Conservation (phyloP, 1,140 invertebrate species). For the Drosophila arawakana region DNA sequence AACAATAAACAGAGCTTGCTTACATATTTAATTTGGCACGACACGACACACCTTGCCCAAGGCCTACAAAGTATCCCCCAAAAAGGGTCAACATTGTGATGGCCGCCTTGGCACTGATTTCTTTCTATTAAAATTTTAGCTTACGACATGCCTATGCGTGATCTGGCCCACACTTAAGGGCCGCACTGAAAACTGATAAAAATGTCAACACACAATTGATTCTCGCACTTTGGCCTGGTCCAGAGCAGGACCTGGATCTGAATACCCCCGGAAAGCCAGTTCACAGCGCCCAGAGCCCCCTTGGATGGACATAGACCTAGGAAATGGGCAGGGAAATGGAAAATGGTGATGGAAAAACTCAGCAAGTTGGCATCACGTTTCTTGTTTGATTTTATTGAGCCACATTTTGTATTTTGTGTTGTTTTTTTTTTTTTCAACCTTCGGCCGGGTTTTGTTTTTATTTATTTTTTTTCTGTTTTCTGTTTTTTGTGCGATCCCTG, state of each 20-base stretch:
- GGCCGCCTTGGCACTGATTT: conserved; percentile 68
- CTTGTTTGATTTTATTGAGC: conserved; percentile 81
- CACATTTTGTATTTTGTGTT: conserved; percentile 49
- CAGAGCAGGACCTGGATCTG: conserved; percentile 4
- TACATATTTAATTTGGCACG: conserved; percentile 72
- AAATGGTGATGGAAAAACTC: conserved; percentile 17
- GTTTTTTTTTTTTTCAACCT: conserved; percentile 41
- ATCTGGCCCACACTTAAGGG: conserved; percentile 16
- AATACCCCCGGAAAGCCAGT: neutral
- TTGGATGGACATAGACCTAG: conserved; percentile 27
- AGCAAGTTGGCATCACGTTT: conserved; percentile 66
- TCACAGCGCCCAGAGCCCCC: neutral
- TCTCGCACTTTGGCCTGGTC: conserved; percentile 55
- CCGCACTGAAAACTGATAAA: conserved; percentile 63
- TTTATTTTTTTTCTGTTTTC: conserved; percentile 32
- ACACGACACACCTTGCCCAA: conserved; percentile 58
- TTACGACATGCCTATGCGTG: conserved; percentile 67
- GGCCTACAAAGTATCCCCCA: conserved; percentile 1
- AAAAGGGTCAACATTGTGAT: conserved; percentile 70
- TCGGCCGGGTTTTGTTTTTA: conserved; percentile 11
- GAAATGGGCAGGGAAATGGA: conserved; percentile 1
- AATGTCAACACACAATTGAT: conserved; percentile 83
- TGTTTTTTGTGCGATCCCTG: neutral
- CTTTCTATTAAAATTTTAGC: conserved; percentile 68
- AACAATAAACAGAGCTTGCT: conserved; percentile 48